These are phyloP conservation scores for Siniperca chuatsi DNA, from an alignment of 2,113 vertebrate species.

Conservation along the genomic window DNA sequence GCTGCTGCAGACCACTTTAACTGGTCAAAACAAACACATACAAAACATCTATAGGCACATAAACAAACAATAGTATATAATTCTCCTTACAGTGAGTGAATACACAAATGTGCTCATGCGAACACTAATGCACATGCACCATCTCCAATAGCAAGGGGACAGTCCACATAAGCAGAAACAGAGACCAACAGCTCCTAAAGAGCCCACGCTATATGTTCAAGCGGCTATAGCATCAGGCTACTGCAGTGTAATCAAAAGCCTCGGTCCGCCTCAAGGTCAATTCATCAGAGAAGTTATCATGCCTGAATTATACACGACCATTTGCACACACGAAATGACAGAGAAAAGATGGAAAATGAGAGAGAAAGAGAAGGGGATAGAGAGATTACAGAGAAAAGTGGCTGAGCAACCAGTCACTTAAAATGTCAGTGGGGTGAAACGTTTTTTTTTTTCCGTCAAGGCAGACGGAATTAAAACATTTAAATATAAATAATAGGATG, in stretches of 20 bases:
- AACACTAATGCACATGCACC: not conserved
- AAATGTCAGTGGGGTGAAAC: conserved; percentile 42
- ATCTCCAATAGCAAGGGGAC: not conserved
- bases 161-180: conserved; percentile 54
- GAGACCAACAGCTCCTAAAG: conserved; percentile 44
- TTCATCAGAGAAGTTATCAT: conserved; percentile 75
- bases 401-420: conserved; percentile 28
- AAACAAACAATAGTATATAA: not conserved
- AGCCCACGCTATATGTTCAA: conserved; percentile 58
- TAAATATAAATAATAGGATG: not conserved
- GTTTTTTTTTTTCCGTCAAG: conserved; percentile 3
- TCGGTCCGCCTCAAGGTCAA: conserved; percentile 72
- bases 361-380: conserved; percentile 4
- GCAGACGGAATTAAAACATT: conserved; percentile 34
- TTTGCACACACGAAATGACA: conserved; percentile 46
- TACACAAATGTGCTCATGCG: conserved; percentile 10
- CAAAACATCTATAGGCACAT: not conserved
- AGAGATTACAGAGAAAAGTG: conserved; percentile 16
- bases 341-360: conserved; percentile 18
- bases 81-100: not conserved
- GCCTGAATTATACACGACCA: conserved; percentile 78
- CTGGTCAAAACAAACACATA: conserved; percentile 5
- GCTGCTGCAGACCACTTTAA: conserved; percentile 7
- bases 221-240: conserved; percentile 62
- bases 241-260: conserved; percentile 78